Evolutionary conservation across 1,140 invertebrate genomes (phyloP), one percentile per base, ranked within the genome.

Genomic region (Brachionus calyciflorus): DNA sequence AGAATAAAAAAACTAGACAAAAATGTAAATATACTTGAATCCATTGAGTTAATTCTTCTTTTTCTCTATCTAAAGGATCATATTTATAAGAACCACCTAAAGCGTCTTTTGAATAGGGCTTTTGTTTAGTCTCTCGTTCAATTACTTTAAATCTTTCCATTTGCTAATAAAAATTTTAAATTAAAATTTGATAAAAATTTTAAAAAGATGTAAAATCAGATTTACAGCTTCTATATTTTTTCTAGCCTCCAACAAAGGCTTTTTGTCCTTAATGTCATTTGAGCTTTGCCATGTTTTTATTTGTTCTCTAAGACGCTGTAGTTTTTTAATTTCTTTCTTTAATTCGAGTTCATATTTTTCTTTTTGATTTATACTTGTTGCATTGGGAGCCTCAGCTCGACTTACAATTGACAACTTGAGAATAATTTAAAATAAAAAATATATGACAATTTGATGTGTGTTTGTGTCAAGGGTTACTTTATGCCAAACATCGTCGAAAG

Each of bases 341-440:
- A 99, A 93, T 89, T 99, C 97, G 80, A 94, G 94, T 87, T 99
- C 96, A 91, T 98, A 98, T 87, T 99, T 99, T 85, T 99, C 97
- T 85, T 99, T 98, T 87, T 99, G 97, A 88, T 99, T 99, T 84
- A 92, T 93, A 88, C 98, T 99, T 78, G 94, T 94, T 78, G 96
- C 46, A 14, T 68, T 78, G 12, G 40, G 69, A 14, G 51, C 19
- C 51, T 73, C 46, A 5, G 19, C 30, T 30, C 33, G 46, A 46
- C 26, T 44, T 14, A 51, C 46, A 53, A 48, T 30, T 46, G 28
- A 78, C 57, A 77, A 37, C 30, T 60, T n/a, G n/a, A n/a, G n/a
- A 53, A 30, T 68, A n/a, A 33, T 26, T 44, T 41, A 44, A 75
- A 44, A 53, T 40, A 17, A 19, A 2, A 37, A 9, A 37, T 33